phyloP scores from a whole-genome alignment of 2,797 vertebrate species.

The Phalloptychus januarius region DNA sequence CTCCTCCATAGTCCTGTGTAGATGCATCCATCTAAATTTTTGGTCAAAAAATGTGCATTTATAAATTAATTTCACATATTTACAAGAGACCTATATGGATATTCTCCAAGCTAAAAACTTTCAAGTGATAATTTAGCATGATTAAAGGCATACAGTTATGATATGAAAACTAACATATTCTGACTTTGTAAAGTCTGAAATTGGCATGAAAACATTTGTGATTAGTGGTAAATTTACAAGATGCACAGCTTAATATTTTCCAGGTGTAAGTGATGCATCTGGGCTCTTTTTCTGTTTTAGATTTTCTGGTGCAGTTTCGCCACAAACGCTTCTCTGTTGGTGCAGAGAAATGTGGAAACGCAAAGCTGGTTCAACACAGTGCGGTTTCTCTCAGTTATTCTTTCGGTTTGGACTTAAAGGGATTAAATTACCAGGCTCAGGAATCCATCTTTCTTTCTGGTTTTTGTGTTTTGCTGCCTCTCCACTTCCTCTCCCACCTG shows the following conservation, averaged over 20 bases:
- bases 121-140: not conserved
- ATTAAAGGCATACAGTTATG: not conserved
- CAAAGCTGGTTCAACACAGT: not conserved
- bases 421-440: not conserved
- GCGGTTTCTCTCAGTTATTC: not conserved
- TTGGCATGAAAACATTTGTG: not conserved
- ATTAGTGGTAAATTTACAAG: no score
- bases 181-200: not conserved
- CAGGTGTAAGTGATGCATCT: not conserved
- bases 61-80: not conserved
- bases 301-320: not conserved
- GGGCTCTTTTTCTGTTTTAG: not conserved
- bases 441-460: not conserved
- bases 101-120: not conserved
- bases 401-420: not conserved
- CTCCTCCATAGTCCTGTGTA: not conserved
- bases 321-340: not conserved
- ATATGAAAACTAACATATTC: not conserved
- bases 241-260: not conserved
- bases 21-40: no score
- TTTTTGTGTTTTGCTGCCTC: not conserved
- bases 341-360: not conserved
- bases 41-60: not conserved
- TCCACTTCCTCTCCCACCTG: conserved; percentile 1
- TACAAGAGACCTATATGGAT: not conserved